A percentile compares a stretch with the other conserved stretches of the same genome.
Evolutionary conservation across 2,888 invertebrate species (phyloP).

Genomic region (Brachynemurus nebulosus): DNA sequence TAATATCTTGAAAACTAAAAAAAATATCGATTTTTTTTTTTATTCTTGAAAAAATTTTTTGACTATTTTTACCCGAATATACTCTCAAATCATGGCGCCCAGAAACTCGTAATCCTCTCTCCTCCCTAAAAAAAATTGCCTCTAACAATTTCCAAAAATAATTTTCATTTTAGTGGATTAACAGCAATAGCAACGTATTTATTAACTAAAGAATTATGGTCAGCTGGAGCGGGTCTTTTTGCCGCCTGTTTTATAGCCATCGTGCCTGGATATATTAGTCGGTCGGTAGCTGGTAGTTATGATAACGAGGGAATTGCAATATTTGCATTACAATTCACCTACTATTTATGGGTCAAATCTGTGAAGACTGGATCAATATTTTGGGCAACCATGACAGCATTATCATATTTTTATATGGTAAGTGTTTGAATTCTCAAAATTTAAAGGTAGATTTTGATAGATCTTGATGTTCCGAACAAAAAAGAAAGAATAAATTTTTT

Average conservation of each 20-base stretch:
- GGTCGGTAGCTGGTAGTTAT: conserved; percentile 98
- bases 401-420: conserved; percentile 99
- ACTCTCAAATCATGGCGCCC: no score
- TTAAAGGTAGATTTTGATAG: no score
- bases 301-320: conserved; percentile 99
- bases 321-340: conserved; percentile 97
- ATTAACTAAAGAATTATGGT: conserved; percentile 95
- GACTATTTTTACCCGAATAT: no score
- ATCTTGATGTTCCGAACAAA: no score
- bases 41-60: no score
- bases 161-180: conserved; percentile 61
- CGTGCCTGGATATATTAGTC: conserved; percentile 96
- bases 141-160: background rate
- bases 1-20: no score
- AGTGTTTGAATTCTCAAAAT: no score
- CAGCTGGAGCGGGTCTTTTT: conserved; percentile 88
- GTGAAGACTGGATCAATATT: conserved; percentile 95
- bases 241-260: conserved; percentile 99
- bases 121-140: no score
- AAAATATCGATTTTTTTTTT: no score
- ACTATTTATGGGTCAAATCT: conserved; percentile 95
- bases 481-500: no score
- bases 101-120: no score
- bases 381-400: conserved; percentile 87
- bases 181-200: conserved; percentile 97